A percentile compares a stretch with the other conserved stretches of the same genome.
phyloP scores from a whole-genome alignment of 1,140 invertebrate species.

The Globodera ellingtonae region DNA sequence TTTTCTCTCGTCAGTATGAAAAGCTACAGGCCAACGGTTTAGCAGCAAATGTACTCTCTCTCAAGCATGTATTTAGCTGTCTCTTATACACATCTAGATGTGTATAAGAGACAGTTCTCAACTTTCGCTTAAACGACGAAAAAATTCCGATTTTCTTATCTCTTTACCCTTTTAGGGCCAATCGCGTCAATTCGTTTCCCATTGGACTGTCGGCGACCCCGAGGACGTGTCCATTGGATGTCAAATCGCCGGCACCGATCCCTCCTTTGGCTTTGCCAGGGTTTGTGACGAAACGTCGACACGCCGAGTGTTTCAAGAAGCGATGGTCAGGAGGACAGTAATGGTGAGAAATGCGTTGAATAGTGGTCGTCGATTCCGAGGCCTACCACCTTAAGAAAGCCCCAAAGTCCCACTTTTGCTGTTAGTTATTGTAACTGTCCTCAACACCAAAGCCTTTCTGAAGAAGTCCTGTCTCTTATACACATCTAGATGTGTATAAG shows the following conservation, averaged over 20 bases:
- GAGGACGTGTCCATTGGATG: slow-evolving; percentile 38
- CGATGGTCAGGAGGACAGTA: slow-evolving; percentile 26
- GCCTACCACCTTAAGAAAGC: too few relatives aligned
- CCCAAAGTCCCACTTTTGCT: background rate
- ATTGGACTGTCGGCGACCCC: slow-evolving; percentile 39
- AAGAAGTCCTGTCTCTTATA: too few relatives aligned
- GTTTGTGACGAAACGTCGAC: slow-evolving; percentile 41
- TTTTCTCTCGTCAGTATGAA: background rate
- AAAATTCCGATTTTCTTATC: background rate
- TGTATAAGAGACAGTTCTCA: too few relatives aligned
- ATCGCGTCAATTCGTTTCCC: slow-evolving; percentile 36
- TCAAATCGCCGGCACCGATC: slow-evolving; percentile 44
- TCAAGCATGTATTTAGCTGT: too few relatives aligned
- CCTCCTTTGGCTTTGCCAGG: slow-evolving; percentile 41
- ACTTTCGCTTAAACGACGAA: background rate
- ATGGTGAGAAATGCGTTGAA: slow-evolving; percentile 17
- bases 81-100: too few relatives aligned
- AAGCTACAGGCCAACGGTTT: background rate
- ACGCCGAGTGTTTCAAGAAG: slow-evolving; percentile 39
- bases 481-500: too few relatives aligned
- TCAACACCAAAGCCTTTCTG: background rate
- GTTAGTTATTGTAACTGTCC: background rate
- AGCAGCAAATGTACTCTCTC: too few relatives aligned
- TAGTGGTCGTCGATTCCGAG: background rate
- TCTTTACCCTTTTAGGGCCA: slow-evolving; percentile 17